Percentiles rank a stretch among this genome's conserved stretches.
Conservation (phyloP, 1,140 invertebrate genomes). For the Leptoteleia sp. region DNA sequence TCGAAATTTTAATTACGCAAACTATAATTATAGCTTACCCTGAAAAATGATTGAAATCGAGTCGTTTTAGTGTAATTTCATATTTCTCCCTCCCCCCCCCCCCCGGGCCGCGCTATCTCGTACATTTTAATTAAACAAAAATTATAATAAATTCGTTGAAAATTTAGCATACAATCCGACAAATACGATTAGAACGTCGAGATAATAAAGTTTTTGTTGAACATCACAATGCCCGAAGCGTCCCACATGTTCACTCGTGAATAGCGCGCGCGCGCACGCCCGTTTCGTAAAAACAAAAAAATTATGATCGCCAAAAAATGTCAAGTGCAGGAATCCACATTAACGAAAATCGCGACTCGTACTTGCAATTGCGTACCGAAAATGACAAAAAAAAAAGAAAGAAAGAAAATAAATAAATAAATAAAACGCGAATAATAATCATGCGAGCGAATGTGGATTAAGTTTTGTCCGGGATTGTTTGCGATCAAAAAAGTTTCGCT, state of each 20-base stretch:
- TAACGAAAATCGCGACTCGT: conserved; percentile 12
- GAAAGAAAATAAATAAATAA: too few relatives aligned
- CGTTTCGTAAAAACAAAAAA: conserved; percentile 8
- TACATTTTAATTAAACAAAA: too few relatives aligned
- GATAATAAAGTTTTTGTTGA: conserved; percentile 29
- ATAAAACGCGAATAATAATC: conserved; percentile 8
- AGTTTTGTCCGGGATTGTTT: conserved; percentile 11
- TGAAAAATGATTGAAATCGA: too few relatives aligned
- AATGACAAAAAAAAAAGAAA: too few relatives aligned
- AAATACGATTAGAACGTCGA: conserved; percentile 22
- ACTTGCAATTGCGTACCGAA: neutral
- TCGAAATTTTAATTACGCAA: too few relatives aligned
- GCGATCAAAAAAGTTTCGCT: conserved; percentile 7
- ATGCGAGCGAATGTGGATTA: neutral
- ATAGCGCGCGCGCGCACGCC: conserved; percentile 4
- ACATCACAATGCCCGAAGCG: conserved; percentile 20
- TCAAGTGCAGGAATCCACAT: neutral
- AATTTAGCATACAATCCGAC: conserved; percentile 25
- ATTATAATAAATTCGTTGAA: conserved; percentile 10
- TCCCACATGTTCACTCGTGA: conserved; percentile 16
- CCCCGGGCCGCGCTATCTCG: too few relatives aligned
- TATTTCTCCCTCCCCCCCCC: too few relatives aligned
- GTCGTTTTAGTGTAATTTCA: too few relatives aligned
- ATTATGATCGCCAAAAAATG: conserved; percentile 15
- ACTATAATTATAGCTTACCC: too few relatives aligned